Base-by-base conservation (phyloP, 2,113 vertebrate genomes). In the Charina bottae region DNA sequence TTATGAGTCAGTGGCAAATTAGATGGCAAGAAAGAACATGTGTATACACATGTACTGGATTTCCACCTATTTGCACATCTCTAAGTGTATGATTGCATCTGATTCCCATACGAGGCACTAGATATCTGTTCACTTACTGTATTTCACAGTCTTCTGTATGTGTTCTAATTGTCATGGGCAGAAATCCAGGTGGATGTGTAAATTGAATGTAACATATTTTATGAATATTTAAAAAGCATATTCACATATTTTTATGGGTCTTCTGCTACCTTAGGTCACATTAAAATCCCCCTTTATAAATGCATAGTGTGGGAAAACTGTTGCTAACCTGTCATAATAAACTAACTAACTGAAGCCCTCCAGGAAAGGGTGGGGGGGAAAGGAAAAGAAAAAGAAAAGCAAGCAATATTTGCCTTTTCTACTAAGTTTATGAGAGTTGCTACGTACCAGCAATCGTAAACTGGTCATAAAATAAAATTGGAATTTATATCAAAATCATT, bases 401-500 rank as follows among this genome's bases (percentile, higher is more conserved):
- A 92, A 0, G 90, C 92, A 95, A 95, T 94, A 92, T 95, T 96
- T 97, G 93, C 95, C 95, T 96, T 96, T 85, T 92, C 93, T 84
- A 93, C 62, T 91, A 89, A 58, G 95, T 96, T 97, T 96, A 97
- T 1, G 92, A 92, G 94, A 95, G 92, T 90, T 68, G 90, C 93
- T 95, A 92, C 92, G 92, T 92, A 94, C 91, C 93, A 93, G 93
- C 95, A 96, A 95, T 95, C 95, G 95, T 97, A 97, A 97, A 97
- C 95, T 92, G 93, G 95, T 93, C 93, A 94, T 97, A 97, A 97
- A 97, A 95, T 96, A 97, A 95, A 97, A 97, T 95, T 96, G 95
- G 95, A 96, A 96, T 97, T 97, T 97, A 97, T 96, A 96, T 96
- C 95, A 94, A 96, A 96, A 97, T 97, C 93, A 92, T 37, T 96